These are phyloP conservation scores for Muscina levida DNA, from an alignment of 2,888 invertebrate genomes.

Conservation along the genomic window DNA sequence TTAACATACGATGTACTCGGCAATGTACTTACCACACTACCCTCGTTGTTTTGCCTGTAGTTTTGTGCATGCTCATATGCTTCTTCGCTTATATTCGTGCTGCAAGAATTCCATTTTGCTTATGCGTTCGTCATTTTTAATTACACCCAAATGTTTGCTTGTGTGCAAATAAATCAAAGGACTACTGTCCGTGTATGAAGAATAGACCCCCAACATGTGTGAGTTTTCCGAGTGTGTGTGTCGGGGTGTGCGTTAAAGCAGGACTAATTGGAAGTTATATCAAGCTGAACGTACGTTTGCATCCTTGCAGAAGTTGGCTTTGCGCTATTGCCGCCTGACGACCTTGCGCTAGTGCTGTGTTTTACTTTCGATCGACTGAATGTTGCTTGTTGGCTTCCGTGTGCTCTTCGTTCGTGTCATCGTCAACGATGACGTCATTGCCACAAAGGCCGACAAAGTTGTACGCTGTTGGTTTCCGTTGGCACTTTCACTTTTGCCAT, in stretches of 20 bases:
- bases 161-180: not conserved
- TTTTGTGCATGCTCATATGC: too few species aligned
- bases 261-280: conserved; percentile 26
- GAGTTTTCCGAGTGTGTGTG: not conserved
- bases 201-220: not conserved
- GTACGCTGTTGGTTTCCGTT: not conserved
- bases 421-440: conserved; percentile 28
- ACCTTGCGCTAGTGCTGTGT: conserved; percentile 16
- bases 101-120: too few species aligned
- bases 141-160: not conserved
- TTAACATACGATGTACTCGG: too few species aligned
- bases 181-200: too few species aligned
- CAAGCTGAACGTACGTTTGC: conserved; percentile 1
- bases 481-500: conserved; percentile 1
- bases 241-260: not conserved
- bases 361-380: conserved; percentile 23
- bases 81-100: too few species aligned
- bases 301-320: conserved; percentile 26
- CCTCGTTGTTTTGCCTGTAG: too few species aligned
- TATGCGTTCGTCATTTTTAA: too few species aligned
- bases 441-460: conserved; percentile 14
- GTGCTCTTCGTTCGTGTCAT: not conserved
- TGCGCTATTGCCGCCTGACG: not conserved
- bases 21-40: too few species aligned
- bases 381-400: not conserved